Percentiles rank a stretch among this genome's conserved stretches.
phyloP scores from a whole-genome alignment of 2,888 invertebrate genomes.

The Eurois occulta region DNA sequence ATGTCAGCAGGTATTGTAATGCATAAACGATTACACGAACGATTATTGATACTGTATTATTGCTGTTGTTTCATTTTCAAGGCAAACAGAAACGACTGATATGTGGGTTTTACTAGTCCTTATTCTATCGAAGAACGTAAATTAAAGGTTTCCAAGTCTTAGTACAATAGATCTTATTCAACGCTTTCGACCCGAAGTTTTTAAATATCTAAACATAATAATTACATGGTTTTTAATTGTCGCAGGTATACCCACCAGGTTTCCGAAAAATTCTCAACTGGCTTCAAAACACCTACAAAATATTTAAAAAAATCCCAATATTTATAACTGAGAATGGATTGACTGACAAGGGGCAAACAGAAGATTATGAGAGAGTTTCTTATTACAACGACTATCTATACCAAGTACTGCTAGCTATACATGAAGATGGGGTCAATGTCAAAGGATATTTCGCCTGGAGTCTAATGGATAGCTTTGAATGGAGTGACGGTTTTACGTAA shows the following conservation, averaged over 20 bases:
- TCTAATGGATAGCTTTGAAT: conserved; percentile 55
- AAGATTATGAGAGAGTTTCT: conserved; percentile 80
- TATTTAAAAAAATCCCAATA: conserved; percentile 82
- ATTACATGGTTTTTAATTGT: neutral
- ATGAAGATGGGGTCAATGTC: conserved; percentile 75
- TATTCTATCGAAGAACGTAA: no score
- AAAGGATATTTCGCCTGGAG: conserved; percentile 82
- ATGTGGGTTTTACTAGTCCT: no score
- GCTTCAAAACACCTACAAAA: conserved; percentile 91
- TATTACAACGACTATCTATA: conserved; percentile 81
- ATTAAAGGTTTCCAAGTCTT: no score
- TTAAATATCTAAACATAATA: neutral
- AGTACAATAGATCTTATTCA: neutral
- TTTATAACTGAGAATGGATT: conserved; percentile 89
- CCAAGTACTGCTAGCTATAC: conserved; percentile 72
- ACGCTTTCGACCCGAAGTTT: neutral
- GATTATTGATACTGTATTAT: no score
- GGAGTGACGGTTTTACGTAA: conserved; percentile 81
- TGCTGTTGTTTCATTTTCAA: no score
- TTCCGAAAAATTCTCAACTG: conserved; percentile 91
- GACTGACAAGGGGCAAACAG: conserved; percentile 78
- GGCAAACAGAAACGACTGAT: no score
- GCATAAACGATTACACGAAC: no score
- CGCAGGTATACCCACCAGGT: conserved; percentile 91
- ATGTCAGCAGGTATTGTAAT: no score